These are phyloP conservation scores for Parnassius apollo DNA, from an alignment of 2,888 invertebrate species.

Conservation along the genomic window DNA sequence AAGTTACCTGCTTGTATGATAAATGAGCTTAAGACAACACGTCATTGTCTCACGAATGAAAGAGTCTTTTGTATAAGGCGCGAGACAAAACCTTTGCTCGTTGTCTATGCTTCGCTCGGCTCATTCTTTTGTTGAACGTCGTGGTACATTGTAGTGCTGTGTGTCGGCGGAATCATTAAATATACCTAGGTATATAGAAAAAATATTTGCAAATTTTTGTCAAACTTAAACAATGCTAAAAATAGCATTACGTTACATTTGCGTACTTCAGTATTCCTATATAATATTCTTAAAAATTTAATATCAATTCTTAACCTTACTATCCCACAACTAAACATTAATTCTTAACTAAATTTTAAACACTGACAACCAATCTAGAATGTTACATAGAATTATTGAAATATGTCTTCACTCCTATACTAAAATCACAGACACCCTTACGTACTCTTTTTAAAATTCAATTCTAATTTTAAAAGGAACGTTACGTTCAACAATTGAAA, in stretches of 20 bases:
- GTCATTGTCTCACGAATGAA: constrained; percentile 72
- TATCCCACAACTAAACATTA: no score
- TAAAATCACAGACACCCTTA: not conserved
- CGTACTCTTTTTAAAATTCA: constrained; percentile 19
- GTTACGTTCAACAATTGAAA: constrained; percentile 46
- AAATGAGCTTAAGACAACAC: constrained; percentile 74
- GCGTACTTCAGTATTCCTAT: no score
- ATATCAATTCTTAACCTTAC: no score
- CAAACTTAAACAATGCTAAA: constrained; percentile 41
- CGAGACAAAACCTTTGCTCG: constrained; percentile 68
- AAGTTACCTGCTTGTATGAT: constrained; percentile 78
- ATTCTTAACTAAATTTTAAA: no score
- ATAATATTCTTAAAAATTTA: no score
- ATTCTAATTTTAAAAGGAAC: constrained; percentile 30
- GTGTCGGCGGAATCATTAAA: constrained; percentile 70
- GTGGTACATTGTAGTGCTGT: constrained; percentile 56
- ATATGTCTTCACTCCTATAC: no score
- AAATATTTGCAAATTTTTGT: constrained; percentile 64
- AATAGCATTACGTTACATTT: no score
- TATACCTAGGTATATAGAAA: constrained; percentile 46
- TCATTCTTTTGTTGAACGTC: constrained; percentile 70
- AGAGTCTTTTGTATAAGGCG: constrained; percentile 74
- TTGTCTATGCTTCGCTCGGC: constrained; percentile 67
- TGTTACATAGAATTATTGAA: no score
- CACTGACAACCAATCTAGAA: no score